Percentiles rank a stretch among this genome's conserved stretches.
phyloP scores from a whole-genome alignment of 2,888 invertebrate species.

The Drosophila fungiperda region DNA sequence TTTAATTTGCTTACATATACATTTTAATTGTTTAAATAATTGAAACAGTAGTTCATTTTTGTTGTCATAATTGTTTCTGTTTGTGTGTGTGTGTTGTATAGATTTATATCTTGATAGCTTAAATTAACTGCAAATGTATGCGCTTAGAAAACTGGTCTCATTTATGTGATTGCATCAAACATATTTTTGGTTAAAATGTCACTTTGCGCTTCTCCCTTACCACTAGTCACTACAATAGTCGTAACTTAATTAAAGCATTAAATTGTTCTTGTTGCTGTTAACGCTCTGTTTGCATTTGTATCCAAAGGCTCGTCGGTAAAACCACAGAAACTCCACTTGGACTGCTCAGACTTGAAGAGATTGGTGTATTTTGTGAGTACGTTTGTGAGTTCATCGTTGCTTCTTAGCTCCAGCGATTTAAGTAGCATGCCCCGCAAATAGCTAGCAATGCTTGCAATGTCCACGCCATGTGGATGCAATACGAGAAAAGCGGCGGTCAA shows the following conservation, averaged over 20 bases:
- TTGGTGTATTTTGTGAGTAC: conserved; percentile 91
- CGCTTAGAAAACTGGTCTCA: conserved; percentile 72
- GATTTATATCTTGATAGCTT: conserved; percentile 24
- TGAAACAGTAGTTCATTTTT: conserved; percentile 72
- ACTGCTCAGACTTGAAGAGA: conserved; percentile 90
- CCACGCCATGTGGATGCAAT: conserved; percentile 97
- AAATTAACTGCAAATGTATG: conserved; percentile 43
- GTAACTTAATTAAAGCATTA: conserved; percentile 72
- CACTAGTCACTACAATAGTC: conserved; percentile 52
- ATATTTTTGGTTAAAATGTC: conserved; percentile 62
- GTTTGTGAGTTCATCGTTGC: conserved; percentile 90
- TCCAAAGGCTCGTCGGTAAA: conserved; percentile 66
- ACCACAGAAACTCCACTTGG: conserved; percentile 93
- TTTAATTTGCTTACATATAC: conserved; percentile 45
- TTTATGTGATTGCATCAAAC: conserved; percentile 69
- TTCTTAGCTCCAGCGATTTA: conserved; percentile 89
- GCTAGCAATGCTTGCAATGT: conserved; percentile 95
- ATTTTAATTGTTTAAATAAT: conserved; percentile 66
- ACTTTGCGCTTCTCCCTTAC: conserved; percentile 43
- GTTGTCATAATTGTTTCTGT: conserved; percentile 43
- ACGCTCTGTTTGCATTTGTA: conserved; percentile 27
- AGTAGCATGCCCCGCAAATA: conserved; percentile 90
- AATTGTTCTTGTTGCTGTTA: conserved; percentile 59
- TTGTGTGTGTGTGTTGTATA: conserved; percentile 2
- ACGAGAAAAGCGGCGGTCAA: conserved; percentile 94